Conservation (phyloP, 2,113 vertebrate genomes). For the Calidris pugnax region DNA sequence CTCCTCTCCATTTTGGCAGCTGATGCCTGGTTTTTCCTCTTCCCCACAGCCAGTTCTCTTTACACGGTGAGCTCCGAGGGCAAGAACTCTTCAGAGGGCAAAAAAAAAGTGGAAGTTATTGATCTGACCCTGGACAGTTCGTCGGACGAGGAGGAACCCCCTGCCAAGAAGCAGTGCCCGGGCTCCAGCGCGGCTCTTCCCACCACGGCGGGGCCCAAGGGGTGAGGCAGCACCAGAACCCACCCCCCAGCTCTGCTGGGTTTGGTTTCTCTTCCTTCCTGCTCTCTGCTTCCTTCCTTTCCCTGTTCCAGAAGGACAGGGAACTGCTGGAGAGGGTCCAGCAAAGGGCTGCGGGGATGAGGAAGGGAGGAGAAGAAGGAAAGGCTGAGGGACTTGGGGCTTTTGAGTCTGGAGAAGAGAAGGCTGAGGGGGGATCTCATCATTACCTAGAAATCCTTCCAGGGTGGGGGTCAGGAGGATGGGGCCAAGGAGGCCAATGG, state of each 20-base stretch:
- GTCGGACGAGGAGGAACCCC: conserved; percentile 69
- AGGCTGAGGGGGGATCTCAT: too few relatives aligned
- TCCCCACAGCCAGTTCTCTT: conserved; percentile 37
- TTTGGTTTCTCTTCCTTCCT: background rate
- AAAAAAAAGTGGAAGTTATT: conserved; percentile 76
- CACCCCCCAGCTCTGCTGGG: background rate
- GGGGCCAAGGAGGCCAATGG: too few relatives aligned
- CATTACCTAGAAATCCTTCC: too few relatives aligned
- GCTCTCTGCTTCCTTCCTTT: background rate
- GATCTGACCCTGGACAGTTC: conserved; percentile 79
- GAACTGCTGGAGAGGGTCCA: too few relatives aligned
- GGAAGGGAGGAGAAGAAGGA: too few relatives aligned
- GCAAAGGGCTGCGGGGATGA: too few relatives aligned
- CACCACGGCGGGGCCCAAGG: conserved; percentile 51
- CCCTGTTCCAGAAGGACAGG: background rate
- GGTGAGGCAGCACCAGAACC: conserved; percentile 28
- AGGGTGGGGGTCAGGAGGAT: too few relatives aligned
- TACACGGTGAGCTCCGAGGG: conserved; percentile 58
- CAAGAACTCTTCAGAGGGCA: conserved; percentile 39
- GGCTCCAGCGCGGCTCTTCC: conserved; percentile 11
- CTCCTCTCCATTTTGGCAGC: accelerated
- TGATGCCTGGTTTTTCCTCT: too few relatives aligned
- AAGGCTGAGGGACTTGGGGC: too few relatives aligned
- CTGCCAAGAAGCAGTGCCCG: conserved; percentile 66
- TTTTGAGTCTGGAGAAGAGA: too few relatives aligned